Base-by-base conservation (phyloP, 2,888 invertebrate genomes). In the Blomia tropicalis region DNA sequence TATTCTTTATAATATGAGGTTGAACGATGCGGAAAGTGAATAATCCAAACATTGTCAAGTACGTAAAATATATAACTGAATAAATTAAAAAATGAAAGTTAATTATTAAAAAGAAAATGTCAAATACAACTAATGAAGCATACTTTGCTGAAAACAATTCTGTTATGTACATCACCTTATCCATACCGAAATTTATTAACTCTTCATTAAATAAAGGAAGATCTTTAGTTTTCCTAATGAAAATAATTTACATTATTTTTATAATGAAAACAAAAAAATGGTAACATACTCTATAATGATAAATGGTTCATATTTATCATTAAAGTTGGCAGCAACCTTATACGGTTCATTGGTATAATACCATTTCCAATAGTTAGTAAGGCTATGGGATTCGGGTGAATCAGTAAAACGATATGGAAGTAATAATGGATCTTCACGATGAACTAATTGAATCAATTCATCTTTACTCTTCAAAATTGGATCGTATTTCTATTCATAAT, bases 301-400 rank as follows among this genome's bases (percentile, higher is more conserved):
- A 65, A 69, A 69, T 43, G 69, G 69, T 59, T 69, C 68, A 59
- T 68, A 69, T 64, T 69, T 69, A 62, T 69, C 69, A 59, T 63
- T 63, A 59, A 63, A 69, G 11, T 29, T 31, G 30, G 61, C 51
- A 29, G 44, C 51, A 4, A 69, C 58, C 7, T 54, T 31, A 60
- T 69, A 69, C 19, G 65, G 51, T 51, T 67, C 64, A 58, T 64
- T 66, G 14, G 67, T 64, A 53, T 66, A 64, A 58, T 68, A 69
- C 68, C 69, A 69, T 30, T 68, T 68, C 68, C 68, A 69, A 58
- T 69, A 69, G 51, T 69, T 67, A n/a, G 69, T 69, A 32, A 66
- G 58, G 32, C 66, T 56, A 59, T 69, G 69, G n/a, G 68, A 65
- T 44, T 69, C 68, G 47, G 63, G 59, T 2, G 69, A 68, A 41